Percentiles rank a stretch among this genome's conserved stretches.
These are phyloP conservation scores for Exephanes ischioxanthus DNA, from an alignment of 2,888 invertebrate species.

Conservation along the genomic window DNA sequence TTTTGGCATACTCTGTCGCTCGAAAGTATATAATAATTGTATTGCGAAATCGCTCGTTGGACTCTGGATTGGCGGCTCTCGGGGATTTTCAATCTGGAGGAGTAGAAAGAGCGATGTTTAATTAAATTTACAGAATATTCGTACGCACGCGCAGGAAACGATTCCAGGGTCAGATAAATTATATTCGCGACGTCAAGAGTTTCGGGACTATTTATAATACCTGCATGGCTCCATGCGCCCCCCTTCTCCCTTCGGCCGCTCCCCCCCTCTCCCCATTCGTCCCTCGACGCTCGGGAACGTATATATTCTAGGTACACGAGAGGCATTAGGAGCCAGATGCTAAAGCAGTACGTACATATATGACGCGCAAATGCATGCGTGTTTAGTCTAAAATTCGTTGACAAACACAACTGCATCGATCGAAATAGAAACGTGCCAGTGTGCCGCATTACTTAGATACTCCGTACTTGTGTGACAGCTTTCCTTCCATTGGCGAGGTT, in stretches of 20 bases:
- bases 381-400: constrained; percentile 44
- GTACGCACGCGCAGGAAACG: not conserved
- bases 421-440: constrained; percentile 48
- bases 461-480: not conserved
- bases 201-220: constrained; percentile 36
- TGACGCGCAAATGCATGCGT: constrained; percentile 1
- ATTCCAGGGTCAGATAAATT: constrained; percentile 36
- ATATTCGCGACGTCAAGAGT: constrained; percentile 42
- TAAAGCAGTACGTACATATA: constrained; percentile 5
- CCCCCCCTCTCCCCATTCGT: not conserved
- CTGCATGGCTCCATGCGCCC: constrained; percentile 3
- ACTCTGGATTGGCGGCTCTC: not conserved
- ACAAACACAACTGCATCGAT: constrained; percentile 36
- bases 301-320: not conserved
- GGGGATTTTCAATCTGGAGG: not conserved
- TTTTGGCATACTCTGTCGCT: not conserved
- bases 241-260: not conserved
- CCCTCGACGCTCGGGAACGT: not conserved
- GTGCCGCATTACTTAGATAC: constrained; percentile 3
- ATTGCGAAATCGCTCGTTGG: constrained; percentile 7
- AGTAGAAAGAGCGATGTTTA: not conserved
- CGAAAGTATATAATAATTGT: not conserved
- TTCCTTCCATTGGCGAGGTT: constrained; percentile 1
- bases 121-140: constrained; percentile 26
- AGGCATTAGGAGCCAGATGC: constrained; percentile 11